These are phyloP conservation scores for Mormyrops attenuatus DNA, from an alignment of 2,797 vertebrate genomes.

Conservation along the genomic window DNA sequence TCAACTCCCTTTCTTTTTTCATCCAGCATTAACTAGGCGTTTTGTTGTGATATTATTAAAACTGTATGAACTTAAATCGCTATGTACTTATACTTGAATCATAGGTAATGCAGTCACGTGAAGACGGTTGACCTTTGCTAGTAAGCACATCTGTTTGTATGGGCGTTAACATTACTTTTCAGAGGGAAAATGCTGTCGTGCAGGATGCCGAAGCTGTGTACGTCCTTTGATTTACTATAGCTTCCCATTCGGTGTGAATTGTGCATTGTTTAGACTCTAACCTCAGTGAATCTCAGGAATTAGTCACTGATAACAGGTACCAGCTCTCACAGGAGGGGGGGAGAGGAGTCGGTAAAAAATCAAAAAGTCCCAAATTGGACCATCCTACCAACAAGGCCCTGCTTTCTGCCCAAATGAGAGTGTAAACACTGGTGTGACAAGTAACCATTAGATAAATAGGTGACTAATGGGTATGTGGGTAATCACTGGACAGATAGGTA, in stretches of 20 bases:
- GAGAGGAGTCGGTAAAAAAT: neutral
- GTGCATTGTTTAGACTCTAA: neutral
- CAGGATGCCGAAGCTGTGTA: neutral
- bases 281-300: neutral
- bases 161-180: neutral
- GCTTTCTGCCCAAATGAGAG: neutral
- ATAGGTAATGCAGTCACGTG: neutral
- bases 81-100: neutral
- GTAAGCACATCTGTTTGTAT: neutral
- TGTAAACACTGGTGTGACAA: neutral
- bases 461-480: neutral
- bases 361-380: neutral
- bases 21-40: neutral
- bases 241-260: neutral
- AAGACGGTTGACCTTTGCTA: neutral
- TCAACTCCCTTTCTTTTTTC: neutral
- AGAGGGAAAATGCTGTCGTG: neutral
- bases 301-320: neutral
- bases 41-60: neutral
- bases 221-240: neutral
- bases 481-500: neutral
- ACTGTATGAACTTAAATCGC: neutral
- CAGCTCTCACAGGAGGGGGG: neutral
- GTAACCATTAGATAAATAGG: neutral
- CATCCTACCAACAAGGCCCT: neutral